Percentiles rank a stretch among this genome's conserved stretches.
Conservation (phyloP, 1,140 invertebrate species). For the Bombus haemorrhoidalis region DNA sequence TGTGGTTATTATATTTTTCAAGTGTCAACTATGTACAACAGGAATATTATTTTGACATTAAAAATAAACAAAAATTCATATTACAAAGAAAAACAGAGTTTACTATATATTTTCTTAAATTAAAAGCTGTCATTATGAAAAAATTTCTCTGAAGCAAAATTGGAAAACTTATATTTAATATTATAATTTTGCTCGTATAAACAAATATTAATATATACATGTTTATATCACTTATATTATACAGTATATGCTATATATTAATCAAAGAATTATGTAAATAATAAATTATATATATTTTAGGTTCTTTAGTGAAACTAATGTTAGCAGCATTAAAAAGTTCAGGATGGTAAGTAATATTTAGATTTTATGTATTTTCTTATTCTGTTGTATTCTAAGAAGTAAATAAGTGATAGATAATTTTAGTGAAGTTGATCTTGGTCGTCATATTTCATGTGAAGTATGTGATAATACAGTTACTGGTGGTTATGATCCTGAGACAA, state of each 20-base stretch:
- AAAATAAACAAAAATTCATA: not conserved
- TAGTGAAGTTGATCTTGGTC: conserved; percentile 90
- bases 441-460: conserved; percentile 96
- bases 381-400: not conserved
- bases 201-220: not conserved
- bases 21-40: not conserved
- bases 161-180: not conserved
- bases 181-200: not conserved
- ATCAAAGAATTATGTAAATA: not conserved
- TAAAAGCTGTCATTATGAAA: not conserved
- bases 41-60: not conserved
- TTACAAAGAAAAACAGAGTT: not conserved
- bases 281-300: conserved; percentile 75
- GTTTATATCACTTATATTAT: not conserved
- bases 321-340: conserved; percentile 91
- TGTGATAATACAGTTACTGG: conserved; percentile 93
- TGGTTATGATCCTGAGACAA: conserved; percentile 94
- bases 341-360: conserved; percentile 87
- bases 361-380: conserved; percentile 7
- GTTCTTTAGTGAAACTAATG: conserved; percentile 93
- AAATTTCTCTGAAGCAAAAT: not conserved
- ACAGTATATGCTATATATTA: not conserved
- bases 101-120: not conserved
- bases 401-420: conserved; percentile 31
- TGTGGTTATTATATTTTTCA: not conserved